phyloP scores from a whole-genome alignment of 1,140 invertebrate genomes.

The Drepana arcuata region DNA sequence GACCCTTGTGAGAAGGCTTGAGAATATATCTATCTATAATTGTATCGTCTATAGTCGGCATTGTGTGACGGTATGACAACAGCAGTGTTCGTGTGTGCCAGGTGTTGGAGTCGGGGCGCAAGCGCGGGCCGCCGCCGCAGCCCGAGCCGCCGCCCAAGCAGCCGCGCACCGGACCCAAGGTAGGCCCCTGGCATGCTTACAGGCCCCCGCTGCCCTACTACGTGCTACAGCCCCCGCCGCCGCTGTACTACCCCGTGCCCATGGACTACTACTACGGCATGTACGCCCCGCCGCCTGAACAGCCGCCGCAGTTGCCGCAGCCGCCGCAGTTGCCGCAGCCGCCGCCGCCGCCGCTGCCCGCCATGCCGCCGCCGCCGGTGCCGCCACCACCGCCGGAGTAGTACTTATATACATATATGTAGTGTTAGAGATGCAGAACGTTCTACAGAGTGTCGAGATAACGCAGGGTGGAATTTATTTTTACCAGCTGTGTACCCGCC shows the following conservation, averaged over 20 bases:
- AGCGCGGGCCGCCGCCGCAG: constrained; percentile 27
- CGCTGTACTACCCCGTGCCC: constrained; percentile 32
- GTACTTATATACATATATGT: no score
- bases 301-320: constrained; percentile 11
- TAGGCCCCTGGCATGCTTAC: constrained; percentile 22
- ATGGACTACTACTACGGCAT: not conserved
- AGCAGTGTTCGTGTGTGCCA: no score
- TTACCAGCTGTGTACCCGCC: no score
- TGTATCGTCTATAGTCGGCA: no score
- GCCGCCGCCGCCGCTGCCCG: constrained; percentile 32
- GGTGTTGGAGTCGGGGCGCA: constrained; percentile 53
- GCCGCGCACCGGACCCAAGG: constrained; percentile 46
- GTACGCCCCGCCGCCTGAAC: not conserved
- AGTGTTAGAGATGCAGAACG: no score
- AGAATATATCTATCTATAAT: no score
- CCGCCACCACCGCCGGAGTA: constrained; percentile 56
- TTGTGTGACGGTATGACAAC: no score
- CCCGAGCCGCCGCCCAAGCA: constrained; percentile 45
- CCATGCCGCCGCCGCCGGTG: constrained; percentile 44
- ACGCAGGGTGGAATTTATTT: no score
- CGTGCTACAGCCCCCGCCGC: constrained; percentile 53
- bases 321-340: constrained; percentile 30
- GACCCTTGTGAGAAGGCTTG: no score
- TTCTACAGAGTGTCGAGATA: no score
- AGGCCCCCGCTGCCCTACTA: constrained; percentile 40